A percentile compares a stretch with the other conserved stretches of the same genome.
phyloP scores from a whole-genome alignment of 2,888 invertebrate genomes.

The Andrena trimmerana region DNA sequence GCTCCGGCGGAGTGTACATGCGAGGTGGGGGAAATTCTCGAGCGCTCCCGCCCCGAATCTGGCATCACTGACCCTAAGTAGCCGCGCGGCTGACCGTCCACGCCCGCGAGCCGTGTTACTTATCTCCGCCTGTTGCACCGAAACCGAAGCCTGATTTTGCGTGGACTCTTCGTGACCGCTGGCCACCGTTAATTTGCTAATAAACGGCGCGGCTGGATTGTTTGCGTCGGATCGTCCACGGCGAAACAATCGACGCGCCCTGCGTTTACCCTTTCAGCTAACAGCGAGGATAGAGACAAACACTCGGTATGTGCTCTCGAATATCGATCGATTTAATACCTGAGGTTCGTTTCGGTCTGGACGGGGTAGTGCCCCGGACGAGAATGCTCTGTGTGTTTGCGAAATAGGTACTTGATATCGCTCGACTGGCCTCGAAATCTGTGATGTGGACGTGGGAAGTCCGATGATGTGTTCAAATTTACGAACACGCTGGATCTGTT shows the following conservation, averaged over 20 bases:
- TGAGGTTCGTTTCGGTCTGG: too few relatives aligned
- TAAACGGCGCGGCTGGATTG: background rate
- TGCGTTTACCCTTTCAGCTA: background rate
- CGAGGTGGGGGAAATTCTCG: too few relatives aligned
- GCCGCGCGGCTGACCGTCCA: slow-evolving; percentile 33
- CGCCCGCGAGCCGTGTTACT: slow-evolving; percentile 43
- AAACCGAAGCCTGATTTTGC: background rate
- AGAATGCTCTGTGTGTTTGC: too few relatives aligned
- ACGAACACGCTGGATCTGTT: too few relatives aligned
- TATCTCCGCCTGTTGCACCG: slow-evolving; percentile 66
- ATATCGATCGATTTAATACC: slow-evolving; percentile 17
- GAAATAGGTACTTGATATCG: too few relatives aligned
- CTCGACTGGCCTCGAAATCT: too few relatives aligned
- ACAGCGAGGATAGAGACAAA: background rate
- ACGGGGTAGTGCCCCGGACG: too few relatives aligned
- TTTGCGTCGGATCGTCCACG: background rate
- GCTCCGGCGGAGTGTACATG: too few relatives aligned
- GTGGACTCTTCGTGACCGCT: background rate
- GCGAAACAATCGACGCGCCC: background rate
- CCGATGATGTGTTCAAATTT: too few relatives aligned
- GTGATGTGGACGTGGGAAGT: too few relatives aligned
- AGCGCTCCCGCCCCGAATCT: too few relatives aligned
- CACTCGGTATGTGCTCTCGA: background rate
- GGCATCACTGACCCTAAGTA: slow-evolving; percentile 9
- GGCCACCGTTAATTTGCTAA: background rate